phyloP scores from a whole-genome alignment of 2,888 invertebrate genomes.

The Harpalus rufipes region DNA sequence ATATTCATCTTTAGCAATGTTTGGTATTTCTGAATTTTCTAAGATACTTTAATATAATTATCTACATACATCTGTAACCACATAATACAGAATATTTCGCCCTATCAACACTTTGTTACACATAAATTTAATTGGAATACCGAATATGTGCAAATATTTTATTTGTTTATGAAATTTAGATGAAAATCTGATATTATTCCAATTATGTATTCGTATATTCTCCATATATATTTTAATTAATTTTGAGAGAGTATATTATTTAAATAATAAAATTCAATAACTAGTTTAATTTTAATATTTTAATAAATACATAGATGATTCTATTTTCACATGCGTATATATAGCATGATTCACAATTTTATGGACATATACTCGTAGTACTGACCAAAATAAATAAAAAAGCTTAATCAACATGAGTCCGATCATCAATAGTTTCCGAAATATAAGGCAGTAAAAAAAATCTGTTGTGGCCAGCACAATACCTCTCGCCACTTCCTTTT shows the following conservation, averaged over 20 bases:
- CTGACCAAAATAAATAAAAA: too few relatives aligned
- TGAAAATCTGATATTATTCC: not conserved
- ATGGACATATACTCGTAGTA: too few relatives aligned
- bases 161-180: not conserved
- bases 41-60: too few relatives aligned
- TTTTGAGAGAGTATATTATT: not conserved
- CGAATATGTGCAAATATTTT: not conserved
- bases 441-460: too few relatives aligned
- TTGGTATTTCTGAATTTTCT: too few relatives aligned
- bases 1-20: too few relatives aligned
- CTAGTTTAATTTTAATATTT: not conserved
- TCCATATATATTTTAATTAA: conserved; percentile 1
- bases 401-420: too few relatives aligned
- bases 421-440: too few relatives aligned
- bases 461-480: too few relatives aligned
- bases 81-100: too few relatives aligned
- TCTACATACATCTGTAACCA: too few relatives aligned
- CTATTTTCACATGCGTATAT: not conserved
- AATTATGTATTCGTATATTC: not conserved
- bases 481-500: too few relatives aligned
- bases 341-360: not conserved
- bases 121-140: not conserved
- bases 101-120: not conserved
- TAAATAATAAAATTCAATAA: not conserved
- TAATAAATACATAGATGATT: not conserved